Conservation (phyloP, 2,797 vertebrate species). For the Liparis tanakae region DNA sequence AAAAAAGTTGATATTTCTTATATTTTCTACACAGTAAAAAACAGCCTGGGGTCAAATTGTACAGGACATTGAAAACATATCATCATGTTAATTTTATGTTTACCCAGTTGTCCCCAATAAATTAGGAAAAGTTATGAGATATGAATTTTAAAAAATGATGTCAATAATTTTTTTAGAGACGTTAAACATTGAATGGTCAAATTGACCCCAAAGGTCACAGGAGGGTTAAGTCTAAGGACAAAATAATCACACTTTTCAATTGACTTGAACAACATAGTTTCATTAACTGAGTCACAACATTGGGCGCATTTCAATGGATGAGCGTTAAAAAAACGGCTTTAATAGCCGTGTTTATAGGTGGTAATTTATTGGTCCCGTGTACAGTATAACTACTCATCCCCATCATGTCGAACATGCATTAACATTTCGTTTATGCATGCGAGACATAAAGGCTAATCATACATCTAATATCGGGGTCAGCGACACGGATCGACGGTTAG, state of each 20-base stretch:
- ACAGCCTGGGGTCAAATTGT: no score
- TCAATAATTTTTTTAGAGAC: no score
- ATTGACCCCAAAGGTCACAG: no score
- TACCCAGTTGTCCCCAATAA: no score
- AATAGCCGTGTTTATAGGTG: conserved; percentile 1
- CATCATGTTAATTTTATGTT: no score
- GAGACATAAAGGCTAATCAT: conserved; percentile 31
- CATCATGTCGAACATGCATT: conserved; percentile 15
- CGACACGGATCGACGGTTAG: conserved; percentile 32
- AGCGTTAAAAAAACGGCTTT: background rate
- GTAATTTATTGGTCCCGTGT: conserved; percentile 16
- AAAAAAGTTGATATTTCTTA: no score
- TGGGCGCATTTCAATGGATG: background rate
- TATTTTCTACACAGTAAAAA: no score
- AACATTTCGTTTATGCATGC: conserved; percentile 3
- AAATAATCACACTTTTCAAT: conserved; percentile 3
- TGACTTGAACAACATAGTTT: background rate
- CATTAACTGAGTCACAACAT: background rate
- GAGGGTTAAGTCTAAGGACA: background rate
- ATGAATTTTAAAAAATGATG: no score
- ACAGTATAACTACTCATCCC: conserved; percentile 21
- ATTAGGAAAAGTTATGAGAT: no score
- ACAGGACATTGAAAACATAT: no score
- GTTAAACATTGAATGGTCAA: no score
- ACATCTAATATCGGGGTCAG: conserved; percentile 33